Conservation (phyloP, 2,113 vertebrate genomes). For the Panthera tigris region DNA sequence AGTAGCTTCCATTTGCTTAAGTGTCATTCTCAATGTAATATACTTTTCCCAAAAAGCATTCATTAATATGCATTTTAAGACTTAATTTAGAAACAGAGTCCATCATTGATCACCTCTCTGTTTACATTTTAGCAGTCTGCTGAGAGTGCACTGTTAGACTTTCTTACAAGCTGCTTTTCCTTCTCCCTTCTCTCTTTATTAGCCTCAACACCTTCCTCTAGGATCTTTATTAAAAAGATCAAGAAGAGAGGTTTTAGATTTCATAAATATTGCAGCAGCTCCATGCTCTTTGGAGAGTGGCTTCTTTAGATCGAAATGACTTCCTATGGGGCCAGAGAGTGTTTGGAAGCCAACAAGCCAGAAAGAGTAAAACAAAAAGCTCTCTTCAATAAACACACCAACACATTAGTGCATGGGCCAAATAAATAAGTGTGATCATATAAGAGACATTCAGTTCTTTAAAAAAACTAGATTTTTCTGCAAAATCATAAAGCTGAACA, state of each 20-base stretch:
- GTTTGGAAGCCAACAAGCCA: conserved; percentile 82
- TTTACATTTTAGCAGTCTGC: conserved; percentile 78
- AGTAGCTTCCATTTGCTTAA: conserved; percentile 40
- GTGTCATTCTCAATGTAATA: conserved; percentile 51
- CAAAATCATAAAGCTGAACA: conserved; percentile 27
- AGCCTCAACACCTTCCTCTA: conserved; percentile 78
- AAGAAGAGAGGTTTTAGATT: conserved; percentile 82
- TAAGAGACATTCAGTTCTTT: conserved; percentile 43
- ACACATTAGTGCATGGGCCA: conserved; percentile 55
- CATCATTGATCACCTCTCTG: conserved; percentile 81
- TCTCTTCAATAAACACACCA: conserved; percentile 76
- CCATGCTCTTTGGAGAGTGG: conserved; percentile 75
- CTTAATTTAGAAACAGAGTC: conserved; percentile 77
- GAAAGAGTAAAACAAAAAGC: conserved; percentile 76
- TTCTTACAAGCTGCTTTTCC: conserved; percentile 60
- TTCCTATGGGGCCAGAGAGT: conserved; percentile 78
- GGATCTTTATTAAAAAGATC: conserved; percentile 84
- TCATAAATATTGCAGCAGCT: conserved; percentile 85
- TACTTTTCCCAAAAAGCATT: conserved; percentile 54
- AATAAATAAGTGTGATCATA: conserved; percentile 66
- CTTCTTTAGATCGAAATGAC: conserved; percentile 80
- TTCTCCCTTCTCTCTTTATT: conserved; percentile 70
- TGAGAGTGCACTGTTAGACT: conserved; percentile 64
- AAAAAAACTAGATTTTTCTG: conserved; percentile 53
- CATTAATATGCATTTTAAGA: conserved; percentile 81